Evolutionary conservation across 1,140 invertebrate genomes (phyloP), one percentile per base, ranked within the genome.

Genomic region (Drosophila melanogaster): DNA sequence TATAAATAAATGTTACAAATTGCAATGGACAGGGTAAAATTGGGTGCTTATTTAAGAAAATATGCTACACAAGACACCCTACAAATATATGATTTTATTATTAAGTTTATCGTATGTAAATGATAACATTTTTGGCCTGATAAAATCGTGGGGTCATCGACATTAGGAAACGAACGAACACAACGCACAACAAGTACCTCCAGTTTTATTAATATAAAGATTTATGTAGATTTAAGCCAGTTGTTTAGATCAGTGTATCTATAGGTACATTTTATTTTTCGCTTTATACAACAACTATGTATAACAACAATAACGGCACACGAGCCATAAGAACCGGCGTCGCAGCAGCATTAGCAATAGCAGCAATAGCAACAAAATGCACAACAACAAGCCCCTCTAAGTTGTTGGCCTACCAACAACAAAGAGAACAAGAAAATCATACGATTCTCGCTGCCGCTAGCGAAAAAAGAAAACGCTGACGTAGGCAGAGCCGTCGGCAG

Each of bases 371-470:
- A 77, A 15, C 10, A 64, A 43, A 17, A 44, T 33, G 33, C 58
- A 40, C n/a, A 77, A 67, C 47, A 54, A 30, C 17, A 22, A 14
- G 26, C 44, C 22, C 11, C 22, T n/a, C 47, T 33, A 64, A 64
- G 35, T 59, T 47, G 61, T 10, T 2, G 61, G 46, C 26, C 17
- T 19, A 51, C 59, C 47, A 53, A 53, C 72, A 67, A 49, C 47
- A 69, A 58, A 51, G 37, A 59, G 54, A 81, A 78, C 65, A 79
- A 76, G 83, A 87, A 87, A 87, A 87, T 87, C 83, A 65, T 87
- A 87, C 59, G 83, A 87, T 87, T 87, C 72, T 76, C 58, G 81
- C 75, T 81, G 73, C 74, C 58, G 57, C 50, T 22, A 46, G 60
- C 62, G 17, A 33, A 50, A 47, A 47, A 44, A 41, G 5, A 57